Base-by-base conservation (phyloP, 1,140 invertebrate species). In the Hyles euphorbiae region DNA sequence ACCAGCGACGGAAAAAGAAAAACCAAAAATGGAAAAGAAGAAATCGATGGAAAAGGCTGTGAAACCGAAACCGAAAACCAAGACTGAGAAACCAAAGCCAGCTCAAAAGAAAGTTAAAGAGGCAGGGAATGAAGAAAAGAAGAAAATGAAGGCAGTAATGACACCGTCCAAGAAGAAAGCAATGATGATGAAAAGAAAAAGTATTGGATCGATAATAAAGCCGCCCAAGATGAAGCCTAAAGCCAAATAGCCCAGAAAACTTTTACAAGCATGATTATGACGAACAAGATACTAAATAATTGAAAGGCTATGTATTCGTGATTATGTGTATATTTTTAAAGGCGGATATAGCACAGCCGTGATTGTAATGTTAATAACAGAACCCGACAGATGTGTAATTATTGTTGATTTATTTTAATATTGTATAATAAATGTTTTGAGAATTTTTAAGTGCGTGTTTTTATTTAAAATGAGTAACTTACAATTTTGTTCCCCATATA, bases 141-240 rank as follows among this genome's bases (percentile, higher is more conserved):
- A 67, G 34, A 52, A 52, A 34, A 47, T 63, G 4, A 60, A 57
- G 47, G 53, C 10, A 1, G 55, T 44, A 22, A 46, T 65, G 40
- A 81, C 82, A 47, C 76, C 79, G 9, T 46, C 66, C 4, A 83
- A 84, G 56, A 82, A 82, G 44, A 72, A 67, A 8, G 49, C 68
- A 2, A 60, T 61, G 5, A 73, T 82, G 65, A 72, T 78, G 65
- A 86, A 80, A 54, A 71, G 84, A 47, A 87, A 84, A 61, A 87
- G 83, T n/a, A 78, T 86, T 0, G 83, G 84, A 4, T 81, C 81
- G 0, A 84, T 87, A 0, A 83, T 85, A 36, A 87, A 84, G 66
- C 63, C 77, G 12, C 84, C 84, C 0, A 84, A 81, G 72, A 85
- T 87, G 84, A 84, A 79, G 33, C 83, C 83, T 0, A 79, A 71